A percentile compares a stretch with the other conserved stretches of the same genome.
Evolutionary conservation across 2,888 invertebrate species (phyloP).

Genomic region (Meteorus cinctellus): DNA sequence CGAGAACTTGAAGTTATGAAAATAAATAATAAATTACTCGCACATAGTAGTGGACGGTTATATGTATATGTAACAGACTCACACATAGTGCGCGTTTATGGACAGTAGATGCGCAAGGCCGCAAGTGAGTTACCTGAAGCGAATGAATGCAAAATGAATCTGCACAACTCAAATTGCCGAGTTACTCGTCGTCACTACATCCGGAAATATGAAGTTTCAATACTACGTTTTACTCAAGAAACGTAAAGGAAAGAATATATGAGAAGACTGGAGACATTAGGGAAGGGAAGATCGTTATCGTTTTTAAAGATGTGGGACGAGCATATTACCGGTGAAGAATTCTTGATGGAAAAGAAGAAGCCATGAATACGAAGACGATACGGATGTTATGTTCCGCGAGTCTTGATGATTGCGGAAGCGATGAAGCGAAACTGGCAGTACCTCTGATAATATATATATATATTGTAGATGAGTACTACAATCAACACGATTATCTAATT

Average conservation of each 20-base stretch:
- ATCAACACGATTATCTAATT: background rate
- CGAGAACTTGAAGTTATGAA: conserved; percentile 35
- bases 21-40: conserved; percentile 25
- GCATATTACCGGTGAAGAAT: background rate
- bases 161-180: conserved; percentile 38
- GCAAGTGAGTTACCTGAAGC: conserved; percentile 35
- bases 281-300: background rate
- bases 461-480: background rate
- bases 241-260: background rate
- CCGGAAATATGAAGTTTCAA: conserved; percentile 34
- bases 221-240: conserved; percentile 16
- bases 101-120: conserved; percentile 48
- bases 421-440: background rate
- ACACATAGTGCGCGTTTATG: conserved; percentile 48
- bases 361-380: background rate
- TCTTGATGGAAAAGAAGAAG: background rate
- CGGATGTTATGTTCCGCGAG: conserved; percentile 9
- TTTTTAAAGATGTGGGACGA: background rate
- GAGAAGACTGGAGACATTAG: background rate
- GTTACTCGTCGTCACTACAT: conserved; percentile 30
- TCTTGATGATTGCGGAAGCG: conserved; percentile 7
- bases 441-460: background rate
- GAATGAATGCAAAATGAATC: conserved; percentile 37
- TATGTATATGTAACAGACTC: conserved; percentile 40
- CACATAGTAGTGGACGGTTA: conserved; percentile 7